Evolutionary conservation across 2,888 invertebrate species (phyloP), one percentile per base, ranked within the genome.

Genomic region (Amphimallon solstitiale): DNA sequence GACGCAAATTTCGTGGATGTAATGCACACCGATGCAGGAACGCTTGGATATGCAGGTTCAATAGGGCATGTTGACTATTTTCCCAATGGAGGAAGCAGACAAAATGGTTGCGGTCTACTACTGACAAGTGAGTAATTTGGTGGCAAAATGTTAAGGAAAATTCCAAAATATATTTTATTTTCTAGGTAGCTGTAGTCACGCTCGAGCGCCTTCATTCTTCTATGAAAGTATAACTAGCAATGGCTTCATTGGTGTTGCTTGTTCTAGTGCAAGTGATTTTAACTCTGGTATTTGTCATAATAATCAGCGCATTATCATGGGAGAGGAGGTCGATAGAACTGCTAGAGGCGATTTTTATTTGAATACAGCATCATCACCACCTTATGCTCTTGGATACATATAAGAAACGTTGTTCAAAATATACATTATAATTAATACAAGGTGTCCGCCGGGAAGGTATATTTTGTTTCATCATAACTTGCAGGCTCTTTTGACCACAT

Each of bases 1-100:
- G 91, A 92, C 76, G 92, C 90, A 0, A 78, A 82, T 15, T 91
- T 90, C 73, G 91, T 89, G 1, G 91, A 91, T 76, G 86, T 90
- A 1, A 88, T 92, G 56, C 91, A 92, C 74, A 89, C 89, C 0
- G 87, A 88, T 71, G 86, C 86, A 0, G 90, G 90, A 0, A 80
- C 87, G 15, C 81, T 86, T 34, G 90, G 91, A 0, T 87, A 87
- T 72, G 72, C 76, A n/a, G 72, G 76, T 34, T 84, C 89, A 10
- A 83, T 89, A 19, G 91, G 91, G 0, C 86, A 89, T 75, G 87
- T 82, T 0, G 91, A 91, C 77, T 91, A 90, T 76, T 91, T 88
- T 79, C 90, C 91, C 0, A 91, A 91, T 75, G 86, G 86, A 7
- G 91, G 91, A 17, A 83, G 88, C 0, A 81, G 82, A 0, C 91